Conservation (phyloP, 2,797 vertebrate species). For the Pipistrellus nathusii region DNA sequence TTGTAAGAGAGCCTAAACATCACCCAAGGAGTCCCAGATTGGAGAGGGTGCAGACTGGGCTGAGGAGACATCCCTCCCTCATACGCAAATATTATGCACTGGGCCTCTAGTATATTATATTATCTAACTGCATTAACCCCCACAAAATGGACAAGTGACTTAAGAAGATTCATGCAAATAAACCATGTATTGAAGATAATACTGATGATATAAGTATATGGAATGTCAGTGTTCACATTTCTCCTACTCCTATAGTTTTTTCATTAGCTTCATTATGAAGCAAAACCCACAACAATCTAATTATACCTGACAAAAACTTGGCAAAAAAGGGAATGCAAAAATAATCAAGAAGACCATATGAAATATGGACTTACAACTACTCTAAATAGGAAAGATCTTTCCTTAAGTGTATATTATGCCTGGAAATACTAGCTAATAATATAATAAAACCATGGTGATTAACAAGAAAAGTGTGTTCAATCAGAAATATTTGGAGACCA, state of each 20-base stretch:
- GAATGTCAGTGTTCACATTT: neutral
- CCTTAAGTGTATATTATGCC: neutral
- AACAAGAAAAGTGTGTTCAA: neutral
- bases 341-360: neutral
- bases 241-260: slow-evolving; percentile 7
- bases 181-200: slow-evolving; percentile 30
- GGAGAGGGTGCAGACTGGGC: too few species aligned
- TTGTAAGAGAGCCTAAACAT: too few species aligned
- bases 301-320: neutral
- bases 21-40: too few species aligned
- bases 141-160: slow-evolving; percentile 19
- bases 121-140: slow-evolving; percentile 12
- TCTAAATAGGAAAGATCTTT: neutral
- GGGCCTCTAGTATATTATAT: neutral
- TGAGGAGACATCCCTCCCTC: too few species aligned
- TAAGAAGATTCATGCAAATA: slow-evolving; percentile 38
- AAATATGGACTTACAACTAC: slow-evolving; percentile 32
- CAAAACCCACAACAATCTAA: neutral
- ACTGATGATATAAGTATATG: neutral
- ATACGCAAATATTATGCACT: too few species aligned
- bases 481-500: slow-evolving; percentile 14
- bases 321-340: slow-evolving; percentile 18
- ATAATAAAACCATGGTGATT: neutral
- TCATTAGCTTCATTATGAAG: neutral
- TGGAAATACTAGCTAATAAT: slow-evolving; percentile 51